Percentiles rank a stretch among this genome's conserved stretches.
Evolutionary conservation across 2,888 invertebrate species (phyloP).

Genomic region (Spilosoma lubricipeda): DNA sequence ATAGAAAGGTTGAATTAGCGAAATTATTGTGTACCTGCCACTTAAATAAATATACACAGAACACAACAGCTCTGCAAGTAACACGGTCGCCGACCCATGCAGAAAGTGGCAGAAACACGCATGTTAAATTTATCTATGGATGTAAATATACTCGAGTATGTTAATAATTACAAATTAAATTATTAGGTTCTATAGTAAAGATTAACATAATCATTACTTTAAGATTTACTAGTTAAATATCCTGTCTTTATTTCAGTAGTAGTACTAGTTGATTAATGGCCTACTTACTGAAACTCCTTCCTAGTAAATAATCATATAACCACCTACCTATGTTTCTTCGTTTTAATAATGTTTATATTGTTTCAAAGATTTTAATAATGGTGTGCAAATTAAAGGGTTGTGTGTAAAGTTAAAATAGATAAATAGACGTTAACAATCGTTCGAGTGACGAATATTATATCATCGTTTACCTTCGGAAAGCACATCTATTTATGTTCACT

Average conservation of each 20-base stretch:
- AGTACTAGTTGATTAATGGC: constrained; percentile 73
- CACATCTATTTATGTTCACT: constrained; percentile 63
- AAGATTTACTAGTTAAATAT: constrained; percentile 80
- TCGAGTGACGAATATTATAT: constrained; percentile 72
- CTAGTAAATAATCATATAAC: constrained; percentile 67
- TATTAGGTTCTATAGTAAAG: constrained; percentile 81
- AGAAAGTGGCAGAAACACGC: constrained; percentile 74
- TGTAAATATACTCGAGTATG: constrained; percentile 83
- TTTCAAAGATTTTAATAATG: constrained; percentile 75
- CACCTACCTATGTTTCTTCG: constrained; percentile 59
- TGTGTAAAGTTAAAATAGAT: constrained; percentile 86
- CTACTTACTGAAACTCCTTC: constrained; percentile 62
- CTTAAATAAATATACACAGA: constrained; percentile 53
- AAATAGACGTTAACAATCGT: constrained; percentile 81
- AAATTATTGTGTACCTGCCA: constrained; percentile 75
- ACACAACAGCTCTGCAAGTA: constrained; percentile 20
- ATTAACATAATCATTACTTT: constrained; percentile 84
- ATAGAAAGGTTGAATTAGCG: constrained; percentile 74
- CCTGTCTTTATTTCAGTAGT: constrained; percentile 82
- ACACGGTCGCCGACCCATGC: constrained; percentile 24
- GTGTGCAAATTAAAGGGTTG: constrained; percentile 87
- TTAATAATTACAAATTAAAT: constrained; percentile 82
- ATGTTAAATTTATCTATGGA: constrained; percentile 72
- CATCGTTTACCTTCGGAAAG: constrained; percentile 55
- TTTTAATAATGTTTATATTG: constrained; percentile 67